Evolutionary conservation across 2,113 vertebrate species (phyloP), one percentile per base, ranked within the genome.

Genomic region (Galemys pyrenaicus): DNA sequence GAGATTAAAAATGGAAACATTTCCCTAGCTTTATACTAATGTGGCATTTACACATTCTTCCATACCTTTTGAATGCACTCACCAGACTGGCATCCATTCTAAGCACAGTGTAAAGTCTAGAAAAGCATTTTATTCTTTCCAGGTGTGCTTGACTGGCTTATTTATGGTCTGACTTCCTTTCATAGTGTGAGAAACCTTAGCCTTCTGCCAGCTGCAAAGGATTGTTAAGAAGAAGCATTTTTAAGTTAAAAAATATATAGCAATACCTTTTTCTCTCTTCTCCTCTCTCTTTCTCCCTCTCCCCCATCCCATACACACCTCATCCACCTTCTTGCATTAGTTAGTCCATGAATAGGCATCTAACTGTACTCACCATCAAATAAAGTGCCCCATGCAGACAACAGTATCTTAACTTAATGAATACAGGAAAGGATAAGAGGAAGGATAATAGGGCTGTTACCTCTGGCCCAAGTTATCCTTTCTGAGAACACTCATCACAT

Each of bases 151-250:
- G 86, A 94, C 97, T 82, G 95, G 28, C 97, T 98, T 98, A 98
- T 98, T 98, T 98, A 98, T 97, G 97, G 97, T 94, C 96, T 97
- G 96, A 83, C 97, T 98, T 98, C 95, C 97, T 95, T 97, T 97
- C 97, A 91, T 79, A 93, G 93, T 93, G 96, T 46, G 51, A 98
- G 97, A 98, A 98, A 98, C 96, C 96, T 97, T 97, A 98, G 98
- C 97, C 97, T 97, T 96, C 95, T 97, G 97, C 97, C 98, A 98
- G 98, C 98, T 98, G 98, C 97, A 97, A 98, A 93, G 96, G 97
- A 98, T 92, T 98, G 98, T 95, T 96, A 97, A 94, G 96, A 97
- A 3, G 1, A 89, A 95, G 1, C 94, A 96, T 98, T 98, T 97
- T 96, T 93, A 94, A 96, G 94, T 85, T 86, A 87, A 97, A 95